These are phyloP conservation scores for Contarinia nasturtii DNA, from an alignment of 1,140 invertebrate species.

Conservation along the genomic window DNA sequence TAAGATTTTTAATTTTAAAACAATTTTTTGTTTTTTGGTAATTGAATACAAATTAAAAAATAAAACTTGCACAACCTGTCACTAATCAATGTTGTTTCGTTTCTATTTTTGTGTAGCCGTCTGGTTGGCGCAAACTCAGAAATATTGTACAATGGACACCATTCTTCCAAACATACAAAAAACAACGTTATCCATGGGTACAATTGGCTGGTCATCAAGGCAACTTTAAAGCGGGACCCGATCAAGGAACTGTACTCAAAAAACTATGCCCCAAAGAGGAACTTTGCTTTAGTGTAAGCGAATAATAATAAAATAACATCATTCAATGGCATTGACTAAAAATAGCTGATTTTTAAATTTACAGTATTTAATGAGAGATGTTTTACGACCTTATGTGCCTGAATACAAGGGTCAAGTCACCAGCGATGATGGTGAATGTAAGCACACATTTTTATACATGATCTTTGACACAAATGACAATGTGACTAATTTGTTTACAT, in stretches of 20 bases:
- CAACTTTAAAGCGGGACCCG: constrained; percentile 82
- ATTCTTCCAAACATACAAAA: constrained; percentile 92
- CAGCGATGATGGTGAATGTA: constrained; percentile 62
- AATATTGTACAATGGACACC: constrained; percentile 91
- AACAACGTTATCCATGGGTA: constrained; percentile 88
- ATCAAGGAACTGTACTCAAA: constrained; percentile 84
- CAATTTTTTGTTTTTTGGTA: background rate
- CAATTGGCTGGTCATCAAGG: constrained; percentile 85
- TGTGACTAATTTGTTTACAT: background rate
- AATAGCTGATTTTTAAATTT: constrained; percentile 21
- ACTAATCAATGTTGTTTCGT: no score
- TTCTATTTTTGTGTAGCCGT: constrained; percentile 36
- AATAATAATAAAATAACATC: background rate
- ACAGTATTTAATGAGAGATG: constrained; percentile 68
- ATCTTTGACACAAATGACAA: background rate
- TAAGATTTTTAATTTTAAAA: background rate
- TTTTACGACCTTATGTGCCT: constrained; percentile 72
- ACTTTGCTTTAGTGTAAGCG: constrained; percentile 49
- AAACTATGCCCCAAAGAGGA: constrained; percentile 81
- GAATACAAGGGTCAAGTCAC: constrained; percentile 72
- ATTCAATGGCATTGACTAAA: background rate
- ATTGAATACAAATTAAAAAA: background rate
- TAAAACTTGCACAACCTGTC: background rate
- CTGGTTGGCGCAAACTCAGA: constrained; percentile 78
- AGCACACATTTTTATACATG: constrained; percentile 31